Percentiles rank a stretch among this genome's conserved stretches.
These are phyloP conservation scores for Microplitis deprimator DNA, from an alignment of 2,888 invertebrate genomes.

Conservation along the genomic window DNA sequence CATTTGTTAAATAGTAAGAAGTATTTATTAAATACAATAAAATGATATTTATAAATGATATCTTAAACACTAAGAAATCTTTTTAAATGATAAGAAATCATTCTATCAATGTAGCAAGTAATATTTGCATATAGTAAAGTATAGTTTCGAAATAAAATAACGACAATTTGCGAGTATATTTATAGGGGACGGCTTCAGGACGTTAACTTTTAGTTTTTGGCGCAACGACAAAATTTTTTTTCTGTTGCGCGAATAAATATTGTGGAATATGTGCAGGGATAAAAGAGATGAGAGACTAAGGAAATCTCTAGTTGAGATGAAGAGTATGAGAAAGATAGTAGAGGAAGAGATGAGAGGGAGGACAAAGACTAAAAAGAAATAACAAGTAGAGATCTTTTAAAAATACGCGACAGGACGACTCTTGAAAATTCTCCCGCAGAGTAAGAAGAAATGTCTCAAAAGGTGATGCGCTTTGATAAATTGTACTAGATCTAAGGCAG, in stretches of 20 bases:
- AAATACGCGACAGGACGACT: constrained; percentile 35
- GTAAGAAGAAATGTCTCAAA: constrained; percentile 45
- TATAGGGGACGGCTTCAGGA: constrained; percentile 60
- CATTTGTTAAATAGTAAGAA: too few species aligned
- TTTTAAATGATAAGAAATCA: neutral
- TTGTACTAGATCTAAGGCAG: constrained; percentile 49
- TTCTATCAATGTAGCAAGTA: neutral
- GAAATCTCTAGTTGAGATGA: neutral
- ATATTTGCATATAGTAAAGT: neutral
- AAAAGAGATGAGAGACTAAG: neutral
- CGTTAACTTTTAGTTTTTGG: constrained; percentile 67
- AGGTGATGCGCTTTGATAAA: constrained; percentile 67
- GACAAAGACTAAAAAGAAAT: constrained; percentile 3
- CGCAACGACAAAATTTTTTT: constrained; percentile 65
- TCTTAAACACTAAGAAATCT: too few species aligned
- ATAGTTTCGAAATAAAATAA: constrained; percentile 48
- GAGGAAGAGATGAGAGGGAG: neutral
- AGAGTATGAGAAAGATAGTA: neutral
- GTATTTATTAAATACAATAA: too few species aligned
- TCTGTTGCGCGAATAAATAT: constrained; percentile 15
- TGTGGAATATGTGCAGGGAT: neutral
- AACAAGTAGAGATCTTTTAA: constrained; percentile 27
- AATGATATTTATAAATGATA: too few species aligned
- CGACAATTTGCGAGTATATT: constrained; percentile 51
- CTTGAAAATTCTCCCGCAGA: constrained; percentile 1